Conservation (phyloP, 2,797 vertebrate species). For the Cirrhinus molitorella region DNA sequence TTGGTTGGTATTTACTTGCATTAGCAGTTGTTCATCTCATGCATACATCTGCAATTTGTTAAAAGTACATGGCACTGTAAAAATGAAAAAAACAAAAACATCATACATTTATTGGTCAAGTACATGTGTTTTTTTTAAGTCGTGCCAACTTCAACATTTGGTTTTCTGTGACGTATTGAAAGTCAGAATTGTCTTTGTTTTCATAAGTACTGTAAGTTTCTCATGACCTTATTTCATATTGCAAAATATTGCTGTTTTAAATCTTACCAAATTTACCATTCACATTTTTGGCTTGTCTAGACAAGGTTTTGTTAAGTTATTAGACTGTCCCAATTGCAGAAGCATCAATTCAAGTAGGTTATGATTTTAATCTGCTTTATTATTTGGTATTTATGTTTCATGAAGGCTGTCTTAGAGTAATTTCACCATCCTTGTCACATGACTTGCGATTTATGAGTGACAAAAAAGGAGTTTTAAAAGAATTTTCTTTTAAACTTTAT, state of each 20-base stretch:
- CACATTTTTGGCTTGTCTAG: background rate
- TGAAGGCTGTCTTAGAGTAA: no score
- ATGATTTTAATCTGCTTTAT: no score
- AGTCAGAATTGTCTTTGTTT: constrained; percentile 33
- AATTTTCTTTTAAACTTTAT: no score
- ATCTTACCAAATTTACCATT: background rate
- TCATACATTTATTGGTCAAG: background rate
- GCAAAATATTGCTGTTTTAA: background rate
- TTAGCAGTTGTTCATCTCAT: background rate
- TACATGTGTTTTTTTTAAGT: constrained; percentile 1
- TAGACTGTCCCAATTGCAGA: background rate
- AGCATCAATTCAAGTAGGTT: background rate
- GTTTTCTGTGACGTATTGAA: constrained; percentile 22
- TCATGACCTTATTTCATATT: constrained; percentile 49
- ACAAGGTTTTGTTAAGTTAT: background rate
- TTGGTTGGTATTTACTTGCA: background rate
- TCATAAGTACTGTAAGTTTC: constrained; percentile 62
- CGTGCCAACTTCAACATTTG: constrained; percentile 25
- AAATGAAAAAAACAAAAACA: background rate
- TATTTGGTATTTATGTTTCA: no score
- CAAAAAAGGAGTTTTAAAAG: no score
- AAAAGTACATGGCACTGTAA: background rate
- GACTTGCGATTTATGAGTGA: no score
- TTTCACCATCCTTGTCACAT: no score
- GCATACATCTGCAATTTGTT: background rate